phyloP scores from a whole-genome alignment of 2,888 invertebrate species.

The Brachylomia viminalis region DNA sequence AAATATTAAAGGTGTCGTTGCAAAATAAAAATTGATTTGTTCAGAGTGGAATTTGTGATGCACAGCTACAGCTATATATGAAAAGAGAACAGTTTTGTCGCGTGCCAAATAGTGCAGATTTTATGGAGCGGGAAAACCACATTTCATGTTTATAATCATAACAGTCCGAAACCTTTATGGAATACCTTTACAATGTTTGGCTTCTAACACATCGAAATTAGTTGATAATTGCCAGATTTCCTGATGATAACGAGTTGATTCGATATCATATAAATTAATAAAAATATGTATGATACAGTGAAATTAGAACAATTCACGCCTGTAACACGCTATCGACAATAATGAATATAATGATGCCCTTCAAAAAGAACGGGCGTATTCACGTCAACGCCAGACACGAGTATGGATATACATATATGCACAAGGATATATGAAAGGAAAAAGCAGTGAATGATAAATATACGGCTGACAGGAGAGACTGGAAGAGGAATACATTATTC shows the following conservation, averaged over 20 bases:
- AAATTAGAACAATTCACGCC: constrained; percentile 23
- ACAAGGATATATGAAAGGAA: background rate
- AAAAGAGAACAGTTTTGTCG: background rate
- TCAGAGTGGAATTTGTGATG: constrained; percentile 1
- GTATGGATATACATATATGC: background rate
- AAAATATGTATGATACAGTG: constrained; percentile 16
- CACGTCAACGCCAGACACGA: background rate
- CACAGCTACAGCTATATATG: background rate
- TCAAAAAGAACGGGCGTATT: constrained; percentile 6
- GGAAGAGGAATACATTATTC: background rate
- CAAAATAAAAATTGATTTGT: background rate
- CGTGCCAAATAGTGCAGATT: background rate
- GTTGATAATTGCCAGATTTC: constrained; percentile 19
- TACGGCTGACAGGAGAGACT: background rate
- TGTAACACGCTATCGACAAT: constrained; percentile 16
- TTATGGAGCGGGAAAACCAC: background rate
- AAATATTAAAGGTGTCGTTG: background rate
- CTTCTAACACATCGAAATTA: constrained; percentile 9
- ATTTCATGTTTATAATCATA: constrained; percentile 7
- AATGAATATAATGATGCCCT: constrained; percentile 4
- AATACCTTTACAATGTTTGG: constrained; percentile 5
- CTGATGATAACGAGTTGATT: constrained; percentile 32
- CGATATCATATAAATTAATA: constrained; percentile 23
- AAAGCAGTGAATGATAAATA: background rate
- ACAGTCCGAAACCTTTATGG: constrained; percentile 7